A percentile compares a stretch with the other conserved stretches of the same genome.
Evolutionary conservation across 2,888 invertebrate genomes (phyloP).

Genomic region (Dicyrtoma fusca): DNA sequence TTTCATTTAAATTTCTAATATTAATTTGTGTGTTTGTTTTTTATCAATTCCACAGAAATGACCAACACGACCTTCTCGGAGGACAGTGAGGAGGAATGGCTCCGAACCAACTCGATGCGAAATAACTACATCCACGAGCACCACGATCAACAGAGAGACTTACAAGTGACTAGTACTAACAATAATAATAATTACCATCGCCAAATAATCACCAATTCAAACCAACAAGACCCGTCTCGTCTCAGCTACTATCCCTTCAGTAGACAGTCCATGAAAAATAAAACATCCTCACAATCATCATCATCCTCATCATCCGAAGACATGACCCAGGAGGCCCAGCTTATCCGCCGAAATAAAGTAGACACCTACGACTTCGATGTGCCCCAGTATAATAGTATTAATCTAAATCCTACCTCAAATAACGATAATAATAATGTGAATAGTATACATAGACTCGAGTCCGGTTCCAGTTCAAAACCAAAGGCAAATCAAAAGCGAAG

Average conservation of each 20-base stretch:
- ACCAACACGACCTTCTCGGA: constrained; percentile 49
- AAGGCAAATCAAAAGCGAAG: constrained; percentile 22
- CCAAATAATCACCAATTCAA: no score
- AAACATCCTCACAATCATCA: no score
- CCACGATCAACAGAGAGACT: constrained; percentile 37
- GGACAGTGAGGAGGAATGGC: constrained; percentile 52
- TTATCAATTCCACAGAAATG: constrained; percentile 44
- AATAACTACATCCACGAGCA: constrained; percentile 25
- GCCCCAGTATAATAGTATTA: no score
- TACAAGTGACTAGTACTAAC: background rate
- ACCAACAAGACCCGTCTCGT: background rate
- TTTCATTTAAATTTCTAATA: background rate
- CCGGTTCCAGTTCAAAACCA: background rate
- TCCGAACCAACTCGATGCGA: constrained; percentile 24
- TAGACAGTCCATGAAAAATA: background rate
- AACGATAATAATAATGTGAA: no score
- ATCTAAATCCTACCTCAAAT: no score
- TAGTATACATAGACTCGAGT: background rate
- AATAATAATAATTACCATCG: background rate
- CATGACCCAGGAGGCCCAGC: no score
- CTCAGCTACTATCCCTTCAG: background rate
- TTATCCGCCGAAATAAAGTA: no score
- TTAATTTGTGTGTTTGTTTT: background rate
- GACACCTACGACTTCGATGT: background rate
- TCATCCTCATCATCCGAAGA: background rate